A percentile compares a stretch with the other conserved stretches of the same genome.
These are phyloP conservation scores for Hecatera dysodea DNA, from an alignment of 2,888 invertebrate genomes.

Conservation along the genomic window DNA sequence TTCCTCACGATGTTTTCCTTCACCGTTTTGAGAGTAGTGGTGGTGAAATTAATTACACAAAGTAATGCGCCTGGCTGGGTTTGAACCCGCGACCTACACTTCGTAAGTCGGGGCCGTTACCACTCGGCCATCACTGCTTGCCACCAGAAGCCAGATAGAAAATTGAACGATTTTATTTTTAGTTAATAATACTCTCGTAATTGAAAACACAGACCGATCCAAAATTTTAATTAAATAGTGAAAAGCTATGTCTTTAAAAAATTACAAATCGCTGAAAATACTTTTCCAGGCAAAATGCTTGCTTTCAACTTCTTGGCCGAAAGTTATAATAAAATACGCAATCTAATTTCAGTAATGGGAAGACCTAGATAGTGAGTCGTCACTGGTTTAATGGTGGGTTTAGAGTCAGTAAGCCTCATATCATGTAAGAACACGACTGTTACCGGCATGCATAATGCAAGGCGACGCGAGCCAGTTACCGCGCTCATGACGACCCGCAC, in stretches of 20 bases:
- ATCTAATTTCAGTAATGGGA: conserved; percentile 29
- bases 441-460: conserved; percentile 75
- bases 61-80: no score
- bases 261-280: neutral
- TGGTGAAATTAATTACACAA: no score
- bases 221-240: conserved; percentile 12
- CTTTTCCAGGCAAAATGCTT: neutral
- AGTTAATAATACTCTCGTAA: neutral
- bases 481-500: conserved; percentile 42
- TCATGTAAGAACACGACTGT: conserved; percentile 70
- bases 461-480: conserved; percentile 57
- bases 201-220: neutral
- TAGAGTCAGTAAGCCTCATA: conserved; percentile 67
- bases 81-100: no score
- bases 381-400: conserved; percentile 48
- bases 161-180: neutral
- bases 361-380: conserved; percentile 27
- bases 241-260: neutral
- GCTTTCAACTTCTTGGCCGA: neutral
- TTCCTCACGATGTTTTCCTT: no score
- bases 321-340: conserved; percentile 25
- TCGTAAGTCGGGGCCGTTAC: no score
- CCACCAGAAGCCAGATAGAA: conserved; percentile 1
- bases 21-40: no score
- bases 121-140: no score